Conservation (phyloP, 1,140 invertebrate species). For the Glossosoma conforme region DNA sequence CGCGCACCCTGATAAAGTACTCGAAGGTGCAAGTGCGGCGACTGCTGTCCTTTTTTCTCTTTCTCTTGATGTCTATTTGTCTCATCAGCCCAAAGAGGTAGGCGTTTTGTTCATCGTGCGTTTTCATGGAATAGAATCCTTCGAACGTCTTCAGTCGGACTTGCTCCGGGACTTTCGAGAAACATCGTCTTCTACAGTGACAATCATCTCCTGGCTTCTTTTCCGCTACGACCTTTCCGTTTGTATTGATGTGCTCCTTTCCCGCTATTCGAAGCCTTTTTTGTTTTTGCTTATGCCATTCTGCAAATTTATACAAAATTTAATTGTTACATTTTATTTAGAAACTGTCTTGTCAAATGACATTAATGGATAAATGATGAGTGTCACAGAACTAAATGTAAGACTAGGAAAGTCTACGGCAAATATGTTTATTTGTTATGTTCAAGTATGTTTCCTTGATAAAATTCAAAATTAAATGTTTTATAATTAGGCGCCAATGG, state of each 20-base stretch:
- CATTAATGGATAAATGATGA: no score
- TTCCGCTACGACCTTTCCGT: conserved; percentile 49
- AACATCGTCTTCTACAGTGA: conserved; percentile 51
- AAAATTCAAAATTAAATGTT: no score
- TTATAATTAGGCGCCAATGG: conserved; percentile 20
- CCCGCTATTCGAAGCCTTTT: conserved; percentile 52
- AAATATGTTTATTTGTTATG: no score
- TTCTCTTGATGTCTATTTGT: conserved; percentile 52
- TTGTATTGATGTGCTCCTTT: conserved; percentile 52
- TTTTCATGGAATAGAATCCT: conserved; percentile 54
- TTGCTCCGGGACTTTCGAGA: conserved; percentile 48
- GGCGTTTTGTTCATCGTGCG: conserved; percentile 55
- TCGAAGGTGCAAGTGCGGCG: conserved; percentile 53
- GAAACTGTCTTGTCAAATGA: no score
- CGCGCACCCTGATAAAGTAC: conserved; percentile 52
- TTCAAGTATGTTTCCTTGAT: no score
- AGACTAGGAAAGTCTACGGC: no score
- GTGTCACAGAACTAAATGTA: no score
- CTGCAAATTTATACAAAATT: conserved; percentile 35
- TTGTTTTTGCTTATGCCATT: conserved; percentile 56
- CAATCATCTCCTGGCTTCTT: conserved; percentile 52
- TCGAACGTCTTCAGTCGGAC: conserved; percentile 50
- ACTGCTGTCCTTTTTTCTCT: conserved; percentile 50
- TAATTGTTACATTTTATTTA: not conserved
- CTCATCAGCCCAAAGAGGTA: conserved; percentile 56